These are phyloP conservation scores for Xenus cinereus DNA, from an alignment of 2,113 vertebrate genomes.

Conservation along the genomic window DNA sequence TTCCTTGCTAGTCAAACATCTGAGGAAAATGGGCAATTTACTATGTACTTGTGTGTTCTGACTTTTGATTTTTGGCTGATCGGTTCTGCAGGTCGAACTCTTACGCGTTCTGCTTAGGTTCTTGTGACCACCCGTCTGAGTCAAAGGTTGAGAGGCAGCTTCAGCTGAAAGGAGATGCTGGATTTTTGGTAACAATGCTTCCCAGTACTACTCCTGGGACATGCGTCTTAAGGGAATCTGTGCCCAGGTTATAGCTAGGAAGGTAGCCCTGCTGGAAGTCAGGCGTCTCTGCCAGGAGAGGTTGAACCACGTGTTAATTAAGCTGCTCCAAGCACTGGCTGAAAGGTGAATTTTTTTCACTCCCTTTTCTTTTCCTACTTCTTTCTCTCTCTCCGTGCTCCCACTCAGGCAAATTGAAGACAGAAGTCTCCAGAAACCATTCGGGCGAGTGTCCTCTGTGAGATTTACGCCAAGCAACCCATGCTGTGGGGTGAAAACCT, in stretches of 20 bases:
- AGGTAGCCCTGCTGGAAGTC: background rate
- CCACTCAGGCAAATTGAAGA: background rate
- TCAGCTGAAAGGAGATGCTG: background rate
- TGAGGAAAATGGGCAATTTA: background rate
- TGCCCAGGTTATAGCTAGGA: background rate
- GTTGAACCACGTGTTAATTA: background rate
- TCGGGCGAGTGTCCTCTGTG: background rate
- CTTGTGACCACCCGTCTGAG: background rate
- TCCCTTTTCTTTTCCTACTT: background rate
- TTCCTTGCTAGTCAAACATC: background rate
- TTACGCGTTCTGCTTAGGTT: accelerated
- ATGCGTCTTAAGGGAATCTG: background rate
- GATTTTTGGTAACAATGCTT: background rate
- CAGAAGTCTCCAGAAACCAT: background rate
- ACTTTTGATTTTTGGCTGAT: background rate
- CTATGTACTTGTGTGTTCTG: background rate
- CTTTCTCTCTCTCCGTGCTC: accelerated
- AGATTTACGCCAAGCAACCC: background rate
- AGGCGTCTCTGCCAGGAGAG: background rate
- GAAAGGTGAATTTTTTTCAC: background rate
- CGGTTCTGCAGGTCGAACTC: background rate
- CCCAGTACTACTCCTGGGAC: background rate
- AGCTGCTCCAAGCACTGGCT: background rate
- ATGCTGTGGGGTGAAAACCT: no score
- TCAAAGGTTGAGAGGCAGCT: background rate